Conservation (phyloP, 2,113 vertebrate genomes). For the Lanius ludovicianus region DNA sequence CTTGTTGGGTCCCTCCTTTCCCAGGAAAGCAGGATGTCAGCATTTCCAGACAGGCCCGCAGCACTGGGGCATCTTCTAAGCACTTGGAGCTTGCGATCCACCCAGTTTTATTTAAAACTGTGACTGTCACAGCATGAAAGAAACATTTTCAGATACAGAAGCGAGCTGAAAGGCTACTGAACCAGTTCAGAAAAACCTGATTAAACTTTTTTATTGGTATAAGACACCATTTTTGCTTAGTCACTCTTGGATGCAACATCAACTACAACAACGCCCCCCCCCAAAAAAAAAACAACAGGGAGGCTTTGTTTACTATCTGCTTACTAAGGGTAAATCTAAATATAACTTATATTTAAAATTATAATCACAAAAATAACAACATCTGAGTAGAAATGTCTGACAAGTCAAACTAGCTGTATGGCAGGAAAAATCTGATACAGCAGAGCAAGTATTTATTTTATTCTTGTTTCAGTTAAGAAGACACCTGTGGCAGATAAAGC, state of each 20-base stretch:
- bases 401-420: not conserved
- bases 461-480: not conserved
- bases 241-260: not conserved
- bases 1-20: slow-evolving; percentile 4
- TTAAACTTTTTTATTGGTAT: not conserved
- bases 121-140: not conserved
- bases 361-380: not conserved
- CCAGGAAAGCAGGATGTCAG: not conserved
- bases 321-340: not conserved
- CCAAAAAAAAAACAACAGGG: not conserved
- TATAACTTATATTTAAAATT: not conserved
- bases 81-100: not conserved
- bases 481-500: not conserved
- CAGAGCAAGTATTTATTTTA: not conserved
- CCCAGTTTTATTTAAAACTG: not conserved
- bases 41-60: not conserved
- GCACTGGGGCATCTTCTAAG: slow-evolving; percentile 10
- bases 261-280: not conserved
- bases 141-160: not conserved
- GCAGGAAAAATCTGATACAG: not conserved
- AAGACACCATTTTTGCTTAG: not conserved
- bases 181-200: not conserved
- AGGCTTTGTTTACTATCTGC: not conserved
- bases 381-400: not conserved
- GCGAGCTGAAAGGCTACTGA: not conserved